These are phyloP conservation scores for Apodemia zela DNA, from an alignment of 2,888 invertebrate species.

Conservation along the genomic window DNA sequence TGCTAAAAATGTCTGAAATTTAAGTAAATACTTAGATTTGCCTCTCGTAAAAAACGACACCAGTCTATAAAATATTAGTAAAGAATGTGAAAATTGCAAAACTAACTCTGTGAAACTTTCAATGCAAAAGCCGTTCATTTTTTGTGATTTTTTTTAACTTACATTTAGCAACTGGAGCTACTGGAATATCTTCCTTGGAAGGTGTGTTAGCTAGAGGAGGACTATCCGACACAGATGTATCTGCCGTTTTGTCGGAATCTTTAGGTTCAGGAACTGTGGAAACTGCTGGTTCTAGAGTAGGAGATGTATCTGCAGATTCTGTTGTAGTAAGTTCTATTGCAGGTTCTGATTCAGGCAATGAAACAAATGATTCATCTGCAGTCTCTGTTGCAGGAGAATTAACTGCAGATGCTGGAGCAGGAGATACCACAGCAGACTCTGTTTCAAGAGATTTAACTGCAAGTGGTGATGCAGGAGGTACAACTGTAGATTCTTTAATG, in stretches of 20 bases:
- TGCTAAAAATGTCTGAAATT: neutral
- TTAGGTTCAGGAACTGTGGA: slow-evolving; percentile 4
- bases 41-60: slow-evolving; percentile 55
- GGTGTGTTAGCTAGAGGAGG: slow-evolving; percentile 68
- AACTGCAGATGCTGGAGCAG: slow-evolving; percentile 20
- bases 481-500: slow-evolving; percentile 29
- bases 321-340: slow-evolving; percentile 24
- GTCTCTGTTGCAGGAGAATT: neutral
- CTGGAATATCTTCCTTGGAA: slow-evolving; percentile 57
- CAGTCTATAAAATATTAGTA: slow-evolving; percentile 66
- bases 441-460: neutral
- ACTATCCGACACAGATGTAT: slow-evolving; percentile 48
- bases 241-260: slow-evolving; percentile 20
- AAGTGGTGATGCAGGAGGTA: neutral
- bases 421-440: slow-evolving; percentile 17
- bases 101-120: slow-evolving; percentile 68
- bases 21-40: neutral
- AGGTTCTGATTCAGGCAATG: slow-evolving; percentile 26
- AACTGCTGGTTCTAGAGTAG: slow-evolving; percentile 27
- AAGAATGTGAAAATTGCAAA: slow-evolving; percentile 72
- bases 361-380: slow-evolving; percentile 22
- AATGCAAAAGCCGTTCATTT: slow-evolving; percentile 66
- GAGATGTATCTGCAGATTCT: slow-evolving; percentile 23
- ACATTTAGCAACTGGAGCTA: slow-evolving; percentile 63
- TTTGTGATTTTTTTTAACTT: slow-evolving; percentile 46